Evolutionary conservation across 2,888 invertebrate genomes (phyloP).

Genomic region (Coelinius sp.): DNA sequence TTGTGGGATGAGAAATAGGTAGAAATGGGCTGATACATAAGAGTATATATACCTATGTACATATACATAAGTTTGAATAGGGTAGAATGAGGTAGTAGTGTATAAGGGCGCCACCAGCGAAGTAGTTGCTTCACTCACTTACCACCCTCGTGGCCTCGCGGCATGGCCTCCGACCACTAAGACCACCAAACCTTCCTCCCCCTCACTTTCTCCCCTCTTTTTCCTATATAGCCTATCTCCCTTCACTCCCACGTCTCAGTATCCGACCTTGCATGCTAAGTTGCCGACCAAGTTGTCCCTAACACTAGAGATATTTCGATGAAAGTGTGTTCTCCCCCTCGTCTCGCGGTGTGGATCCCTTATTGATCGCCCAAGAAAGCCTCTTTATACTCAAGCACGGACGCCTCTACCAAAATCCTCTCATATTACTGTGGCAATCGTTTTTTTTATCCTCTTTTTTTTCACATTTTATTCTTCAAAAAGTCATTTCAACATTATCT

Average conservation of each 20-base stretch:
- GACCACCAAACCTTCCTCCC: constrained; percentile 56
- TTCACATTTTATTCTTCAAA: not conserved
- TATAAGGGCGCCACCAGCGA: constrained; percentile 50
- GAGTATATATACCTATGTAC: constrained; percentile 28
- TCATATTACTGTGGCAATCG: not conserved
- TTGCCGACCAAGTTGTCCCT: constrained; percentile 62
- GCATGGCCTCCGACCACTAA: constrained; percentile 54
- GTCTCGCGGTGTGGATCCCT: constrained; percentile 25
- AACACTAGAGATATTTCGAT: constrained; percentile 59
- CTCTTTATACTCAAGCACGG: constrained; percentile 20
- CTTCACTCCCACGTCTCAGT: constrained; percentile 40
- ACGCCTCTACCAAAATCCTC: constrained; percentile 3
- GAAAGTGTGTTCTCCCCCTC: constrained; percentile 8
- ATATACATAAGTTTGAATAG: constrained; percentile 36
- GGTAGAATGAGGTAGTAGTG: constrained; percentile 42
- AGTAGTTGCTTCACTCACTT: constrained; percentile 64
- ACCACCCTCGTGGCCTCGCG: constrained; percentile 57
- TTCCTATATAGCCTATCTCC: constrained; percentile 26
- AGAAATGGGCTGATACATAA: constrained; percentile 30
- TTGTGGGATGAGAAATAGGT: constrained; percentile 24
- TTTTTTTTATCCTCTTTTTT: not conserved
- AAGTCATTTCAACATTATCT: constrained; percentile 1
- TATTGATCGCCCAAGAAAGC: constrained; percentile 23
- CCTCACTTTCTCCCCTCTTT: constrained; percentile 31
- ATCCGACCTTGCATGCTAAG: constrained; percentile 53